A percentile compares a stretch with the other conserved stretches of the same genome.
Evolutionary conservation across 2,888 invertebrate species (phyloP).

Genomic region (Timema cristinae): DNA sequence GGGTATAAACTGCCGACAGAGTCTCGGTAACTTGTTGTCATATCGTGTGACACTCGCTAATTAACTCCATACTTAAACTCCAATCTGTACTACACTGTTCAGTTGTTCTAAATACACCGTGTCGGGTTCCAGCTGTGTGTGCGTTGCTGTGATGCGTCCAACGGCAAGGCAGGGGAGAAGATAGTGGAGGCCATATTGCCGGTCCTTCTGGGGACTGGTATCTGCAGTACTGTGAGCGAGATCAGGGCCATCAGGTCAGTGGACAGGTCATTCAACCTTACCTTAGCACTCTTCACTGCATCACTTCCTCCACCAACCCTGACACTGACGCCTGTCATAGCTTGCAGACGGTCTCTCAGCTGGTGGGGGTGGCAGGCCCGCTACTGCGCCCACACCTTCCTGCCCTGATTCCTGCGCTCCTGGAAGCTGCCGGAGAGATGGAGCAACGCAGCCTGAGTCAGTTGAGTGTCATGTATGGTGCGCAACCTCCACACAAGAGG

Average conservation of each 20-base stretch:
- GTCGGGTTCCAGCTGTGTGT: slow-evolving; percentile 58
- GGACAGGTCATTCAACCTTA: background rate
- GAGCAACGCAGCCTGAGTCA: slow-evolving; percentile 78
- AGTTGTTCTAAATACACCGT: background rate
- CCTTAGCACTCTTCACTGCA: no score
- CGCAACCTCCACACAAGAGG: slow-evolving; percentile 69
- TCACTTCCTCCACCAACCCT: no score
- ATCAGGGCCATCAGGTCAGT: slow-evolving; percentile 69
- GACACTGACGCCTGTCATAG: slow-evolving; percentile 44
- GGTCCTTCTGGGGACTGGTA: slow-evolving; percentile 72
- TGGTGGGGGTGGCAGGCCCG: slow-evolving; percentile 75
- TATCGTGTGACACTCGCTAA: background rate
- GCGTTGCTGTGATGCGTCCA: slow-evolving; percentile 61
- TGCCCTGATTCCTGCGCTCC: slow-evolving; percentile 74
- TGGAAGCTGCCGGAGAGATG: slow-evolving; percentile 82
- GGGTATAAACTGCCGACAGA: background rate
- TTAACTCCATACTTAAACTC: no score
- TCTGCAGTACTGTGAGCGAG: slow-evolving; percentile 72
- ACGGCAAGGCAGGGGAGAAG: slow-evolving; percentile 69
- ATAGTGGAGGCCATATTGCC: slow-evolving; percentile 74
- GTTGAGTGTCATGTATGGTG: slow-evolving; percentile 65
- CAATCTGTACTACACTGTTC: no score
- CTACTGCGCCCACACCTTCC: slow-evolving; percentile 77
- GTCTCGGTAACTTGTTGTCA: no score
- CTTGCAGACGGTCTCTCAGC: slow-evolving; percentile 78